Evolutionary conservation across 2,113 vertebrate species (phyloP).

Genomic region (Felis catus): DNA sequence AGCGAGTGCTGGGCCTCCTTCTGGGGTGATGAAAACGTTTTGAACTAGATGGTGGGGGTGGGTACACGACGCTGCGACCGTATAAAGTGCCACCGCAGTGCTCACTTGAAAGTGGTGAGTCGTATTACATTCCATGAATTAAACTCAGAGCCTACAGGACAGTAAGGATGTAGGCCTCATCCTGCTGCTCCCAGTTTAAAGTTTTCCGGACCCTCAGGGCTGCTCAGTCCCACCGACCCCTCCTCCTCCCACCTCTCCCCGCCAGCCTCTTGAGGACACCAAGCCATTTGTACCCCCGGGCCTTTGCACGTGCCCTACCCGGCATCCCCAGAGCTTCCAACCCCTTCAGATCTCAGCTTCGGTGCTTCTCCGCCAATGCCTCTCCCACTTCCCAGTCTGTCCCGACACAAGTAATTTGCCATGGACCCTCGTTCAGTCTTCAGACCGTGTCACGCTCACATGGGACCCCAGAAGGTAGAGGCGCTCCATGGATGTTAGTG

Average conservation of each 20-base stretch:
- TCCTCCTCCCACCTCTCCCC: neutral
- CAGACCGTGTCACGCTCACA: neutral
- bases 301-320: neutral
- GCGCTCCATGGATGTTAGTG: too few species aligned
- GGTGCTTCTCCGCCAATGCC: neutral
- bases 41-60: neutral
- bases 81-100: rapidly evolving
- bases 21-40: rapidly evolving
- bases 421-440: too few species aligned
- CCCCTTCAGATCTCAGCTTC: neutral
- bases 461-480: neutral
- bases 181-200: rapidly evolving
- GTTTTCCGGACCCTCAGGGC: neutral
- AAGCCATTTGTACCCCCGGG: rapidly evolving
- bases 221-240: too few species aligned
- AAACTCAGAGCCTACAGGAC: neutral
- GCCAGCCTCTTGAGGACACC: neutral
- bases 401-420: too few species aligned
- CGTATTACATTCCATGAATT: neutral
- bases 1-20: rapidly evolving
- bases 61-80: rapidly evolving
- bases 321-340: rapidly evolving
- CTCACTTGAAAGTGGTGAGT: neutral
- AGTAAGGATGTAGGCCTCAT: neutral
- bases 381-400: neutral